Evolutionary conservation across 2,888 invertebrate species (phyloP).

Genomic region (Acanthosepion pharaonis): DNA sequence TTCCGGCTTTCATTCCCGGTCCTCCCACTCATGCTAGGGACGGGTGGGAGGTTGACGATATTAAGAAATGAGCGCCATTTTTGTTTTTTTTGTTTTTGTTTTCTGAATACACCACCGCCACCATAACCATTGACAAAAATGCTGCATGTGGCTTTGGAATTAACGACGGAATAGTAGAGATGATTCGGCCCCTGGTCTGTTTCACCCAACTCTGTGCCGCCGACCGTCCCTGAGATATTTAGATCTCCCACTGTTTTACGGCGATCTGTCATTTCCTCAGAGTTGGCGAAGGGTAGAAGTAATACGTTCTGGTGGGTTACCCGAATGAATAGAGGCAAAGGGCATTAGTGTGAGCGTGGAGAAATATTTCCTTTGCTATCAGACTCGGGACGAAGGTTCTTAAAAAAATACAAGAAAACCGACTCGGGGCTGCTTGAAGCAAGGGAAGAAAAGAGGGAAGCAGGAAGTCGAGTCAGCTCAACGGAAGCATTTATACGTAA

Average conservation of each 20-base stretch:
- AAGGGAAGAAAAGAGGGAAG: background rate
- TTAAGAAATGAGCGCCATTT: background rate
- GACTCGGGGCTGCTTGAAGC: background rate
- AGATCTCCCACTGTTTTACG: background rate
- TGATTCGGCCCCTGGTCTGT: background rate
- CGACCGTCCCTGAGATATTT: background rate
- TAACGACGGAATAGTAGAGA: background rate
- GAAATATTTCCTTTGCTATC: background rate
- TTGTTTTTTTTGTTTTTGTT: background rate
- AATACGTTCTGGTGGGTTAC: slow-evolving; percentile 20
- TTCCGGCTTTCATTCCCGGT: background rate
- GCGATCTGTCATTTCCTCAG: background rate
- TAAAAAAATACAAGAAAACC: background rate
- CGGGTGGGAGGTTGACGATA: background rate
- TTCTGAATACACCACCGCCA: background rate
- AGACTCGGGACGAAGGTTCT: background rate
- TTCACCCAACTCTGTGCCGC: background rate
- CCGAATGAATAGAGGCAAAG: background rate
- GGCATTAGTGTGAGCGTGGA: background rate
- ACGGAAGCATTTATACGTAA: background rate
- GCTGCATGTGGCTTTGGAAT: background rate
- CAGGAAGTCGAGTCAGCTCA: background rate
- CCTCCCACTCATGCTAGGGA: background rate
- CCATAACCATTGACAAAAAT: background rate
- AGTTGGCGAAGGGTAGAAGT: background rate